Percentiles rank a stretch among this genome's conserved stretches.
Evolutionary conservation across 2,888 invertebrate genomes (phyloP).

Genomic region (Eristalis arbustorum): DNA sequence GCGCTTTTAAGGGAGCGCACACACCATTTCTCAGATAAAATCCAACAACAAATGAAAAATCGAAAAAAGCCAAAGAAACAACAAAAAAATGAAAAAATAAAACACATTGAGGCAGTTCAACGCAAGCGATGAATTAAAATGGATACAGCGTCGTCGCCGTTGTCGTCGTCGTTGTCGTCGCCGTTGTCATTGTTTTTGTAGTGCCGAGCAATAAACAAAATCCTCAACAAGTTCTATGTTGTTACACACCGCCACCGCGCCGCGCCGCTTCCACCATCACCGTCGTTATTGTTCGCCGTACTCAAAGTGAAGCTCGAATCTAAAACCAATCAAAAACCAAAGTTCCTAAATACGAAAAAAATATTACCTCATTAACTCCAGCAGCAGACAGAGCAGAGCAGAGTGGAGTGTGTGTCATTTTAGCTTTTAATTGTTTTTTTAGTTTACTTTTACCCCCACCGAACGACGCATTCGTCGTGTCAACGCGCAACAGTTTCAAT

Average conservation of each 20-base stretch:
- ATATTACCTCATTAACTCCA: background rate
- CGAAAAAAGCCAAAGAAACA: background rate
- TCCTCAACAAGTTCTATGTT: conserved; percentile 1
- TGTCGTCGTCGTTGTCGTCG: background rate
- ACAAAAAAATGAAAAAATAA: background rate
- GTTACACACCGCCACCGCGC: background rate
- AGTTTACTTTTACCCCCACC: background rate
- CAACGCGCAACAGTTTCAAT: background rate
- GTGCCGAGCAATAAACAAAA: background rate
- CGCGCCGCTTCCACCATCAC: background rate
- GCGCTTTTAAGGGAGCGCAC: conserved; percentile 32
- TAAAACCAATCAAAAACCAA: background rate
- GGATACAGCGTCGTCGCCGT: conserved; percentile 10
- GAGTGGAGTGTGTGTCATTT: background rate
- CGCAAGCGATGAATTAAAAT: conserved; percentile 32
- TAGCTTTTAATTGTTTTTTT: background rate
- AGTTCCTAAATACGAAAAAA: background rate
- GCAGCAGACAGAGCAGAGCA: background rate
- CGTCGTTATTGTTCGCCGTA: background rate
- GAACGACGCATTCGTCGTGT: background rate
- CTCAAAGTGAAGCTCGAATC: background rate
- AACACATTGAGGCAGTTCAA: conserved; percentile 5
- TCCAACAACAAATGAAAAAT: background rate
- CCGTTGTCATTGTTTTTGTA: background rate
- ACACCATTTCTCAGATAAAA: conserved; percentile 43